phyloP scores from a whole-genome alignment of 2,113 vertebrate species.

The Uropsilus gracilis region DNA sequence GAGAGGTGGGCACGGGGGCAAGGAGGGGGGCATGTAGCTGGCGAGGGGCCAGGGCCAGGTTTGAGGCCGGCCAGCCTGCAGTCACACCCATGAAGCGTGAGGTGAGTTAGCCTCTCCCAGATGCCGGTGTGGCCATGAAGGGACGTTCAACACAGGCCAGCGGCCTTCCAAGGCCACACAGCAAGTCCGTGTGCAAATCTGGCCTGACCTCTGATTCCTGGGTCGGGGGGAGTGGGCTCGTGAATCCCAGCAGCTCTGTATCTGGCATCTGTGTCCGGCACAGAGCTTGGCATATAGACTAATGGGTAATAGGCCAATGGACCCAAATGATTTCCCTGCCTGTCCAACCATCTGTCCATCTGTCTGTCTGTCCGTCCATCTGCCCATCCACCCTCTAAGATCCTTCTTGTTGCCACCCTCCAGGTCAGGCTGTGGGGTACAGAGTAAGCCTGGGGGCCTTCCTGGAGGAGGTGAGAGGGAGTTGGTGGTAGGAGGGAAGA shows the following conservation, averaged over 20 bases:
- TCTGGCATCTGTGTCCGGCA: background rate
- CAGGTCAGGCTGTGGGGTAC: accelerated
- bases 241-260: background rate
- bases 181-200: background rate
- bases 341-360: too few relatives aligned
- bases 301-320: too few relatives aligned
- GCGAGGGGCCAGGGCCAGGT: background rate
- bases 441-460: background rate
- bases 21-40: background rate
- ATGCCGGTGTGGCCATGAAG: background rate
- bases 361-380: background rate
- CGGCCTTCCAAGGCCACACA: background rate
- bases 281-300: accelerated
- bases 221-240: background rate
- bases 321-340: background rate
- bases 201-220: background rate
- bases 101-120: background rate
- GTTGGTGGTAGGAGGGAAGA: background rate
- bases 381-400: background rate
- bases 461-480: background rate
- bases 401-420: background rate
- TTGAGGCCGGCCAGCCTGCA: background rate
- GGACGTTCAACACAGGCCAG: background rate
- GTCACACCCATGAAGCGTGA: background rate
- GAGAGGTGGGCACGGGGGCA: background rate